These are phyloP conservation scores for Myotis vivesi DNA, from an alignment of 2,797 vertebrate genomes.

Conservation along the genomic window DNA sequence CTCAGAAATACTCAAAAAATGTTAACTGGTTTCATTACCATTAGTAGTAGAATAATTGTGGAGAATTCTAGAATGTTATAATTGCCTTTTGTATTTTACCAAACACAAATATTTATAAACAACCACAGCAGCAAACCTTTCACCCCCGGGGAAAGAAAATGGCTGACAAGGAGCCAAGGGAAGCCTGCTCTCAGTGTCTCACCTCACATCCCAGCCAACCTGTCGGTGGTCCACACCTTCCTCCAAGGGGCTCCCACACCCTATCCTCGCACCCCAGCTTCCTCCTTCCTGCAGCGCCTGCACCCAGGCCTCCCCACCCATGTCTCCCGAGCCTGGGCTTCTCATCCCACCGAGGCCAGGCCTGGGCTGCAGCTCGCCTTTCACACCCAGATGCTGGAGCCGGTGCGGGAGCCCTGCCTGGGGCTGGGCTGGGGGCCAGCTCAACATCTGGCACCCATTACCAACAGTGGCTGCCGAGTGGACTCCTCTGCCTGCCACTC, in stretches of 20 bases:
- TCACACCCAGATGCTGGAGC: constrained; percentile 69
- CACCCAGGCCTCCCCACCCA: not conserved
- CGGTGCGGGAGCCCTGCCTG: constrained; percentile 50
- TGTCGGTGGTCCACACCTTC: not conserved
- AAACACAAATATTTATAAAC: not conserved
- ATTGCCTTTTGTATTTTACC: constrained; percentile 13
- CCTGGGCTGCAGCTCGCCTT: not conserved
- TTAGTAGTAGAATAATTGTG: not conserved
- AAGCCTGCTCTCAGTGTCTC: accelerated
- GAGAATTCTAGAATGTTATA: not conserved
- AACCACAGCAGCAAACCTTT: not conserved
- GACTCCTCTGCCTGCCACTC: constrained; percentile 86
- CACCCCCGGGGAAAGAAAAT: not conserved
- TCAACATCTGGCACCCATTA: constrained; percentile 89
- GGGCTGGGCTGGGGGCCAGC: constrained; percentile 75
- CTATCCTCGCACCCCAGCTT: not conserved
- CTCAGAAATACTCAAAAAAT: not conserved
- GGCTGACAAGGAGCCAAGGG: not conserved
- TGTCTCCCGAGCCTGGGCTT: constrained; percentile 16
- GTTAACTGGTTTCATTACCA: not conserved
- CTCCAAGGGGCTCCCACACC: not conserved
- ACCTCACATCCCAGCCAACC: not conserved
- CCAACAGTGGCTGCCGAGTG: constrained; percentile 82
- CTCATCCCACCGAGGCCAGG: constrained; percentile 49
- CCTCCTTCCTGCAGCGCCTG: not conserved